Base-by-base conservation (phyloP, 2,888 invertebrate species). In the Xestia c-nigrum region DNA sequence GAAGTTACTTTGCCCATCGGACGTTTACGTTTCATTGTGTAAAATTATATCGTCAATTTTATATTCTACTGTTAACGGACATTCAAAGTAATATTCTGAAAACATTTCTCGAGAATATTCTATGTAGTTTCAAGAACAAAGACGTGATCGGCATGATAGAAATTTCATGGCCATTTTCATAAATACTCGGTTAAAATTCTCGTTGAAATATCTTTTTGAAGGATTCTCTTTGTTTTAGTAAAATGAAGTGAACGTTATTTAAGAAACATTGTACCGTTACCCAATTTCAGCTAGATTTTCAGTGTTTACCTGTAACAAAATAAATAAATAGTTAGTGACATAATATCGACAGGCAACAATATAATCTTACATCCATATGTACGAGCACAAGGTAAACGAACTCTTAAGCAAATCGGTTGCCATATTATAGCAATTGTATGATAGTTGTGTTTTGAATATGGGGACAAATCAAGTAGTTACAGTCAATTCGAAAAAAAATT, bases 291-390 rank as follows among this genome's bases (percentile, higher is more conserved):
- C 47, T n/a, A 38, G 5, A 3, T 61, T 63, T 57, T 14, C 50
- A 57, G 7, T 59, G 40, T n/a, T 63, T 83, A 83, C 83, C 83
- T 83, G 83, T 50, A 83, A 83, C 84, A 80, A 80, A 72, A 71
- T 64, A 21, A 76, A 65, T 24, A 50, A 64, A 14, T 31, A 40
- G 1, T 80, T 61, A 61, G 66, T 50, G 46, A 43, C 10, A 59
- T n/a, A 2, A n/a, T 61, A 14, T n/a, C 40, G 5, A 1, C 2
- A 21, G 16, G 1, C 3, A 24, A 43, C 12, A 50, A 70, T 47
- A 14, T 9, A 38, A 14, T 50, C 9, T 6, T 50, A 55, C 1
- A 59, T 7, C 6, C 5, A 10, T n/a, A 7, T 55, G 10, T 9
- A 21, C 0, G 10, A 5, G 1, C 55, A 24, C 31, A 31, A 31